Conservation (phyloP, 2,888 invertebrate genomes). For the Drosophila limbata region DNA sequence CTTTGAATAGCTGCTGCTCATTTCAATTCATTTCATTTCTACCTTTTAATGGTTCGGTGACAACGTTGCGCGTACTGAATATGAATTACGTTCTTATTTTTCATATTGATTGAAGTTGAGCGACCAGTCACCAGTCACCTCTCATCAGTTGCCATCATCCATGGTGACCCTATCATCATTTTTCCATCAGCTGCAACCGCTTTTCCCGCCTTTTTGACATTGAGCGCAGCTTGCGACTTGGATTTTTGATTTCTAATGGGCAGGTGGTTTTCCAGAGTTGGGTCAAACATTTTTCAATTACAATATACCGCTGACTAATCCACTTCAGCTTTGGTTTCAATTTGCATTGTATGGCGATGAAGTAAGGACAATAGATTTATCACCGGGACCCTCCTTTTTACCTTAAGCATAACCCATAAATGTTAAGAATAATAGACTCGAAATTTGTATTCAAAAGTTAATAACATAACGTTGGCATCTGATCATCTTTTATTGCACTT, state of each 20-base stretch:
- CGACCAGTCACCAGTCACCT: constrained; percentile 3
- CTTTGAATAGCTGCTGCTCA: constrained; percentile 37
- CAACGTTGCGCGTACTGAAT: constrained; percentile 67
- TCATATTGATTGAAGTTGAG: constrained; percentile 69
- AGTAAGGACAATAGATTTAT: background rate
- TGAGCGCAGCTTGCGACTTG: constrained; percentile 39
- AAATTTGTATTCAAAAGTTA: constrained; percentile 2
- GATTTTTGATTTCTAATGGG: constrained; percentile 37
- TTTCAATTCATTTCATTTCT: constrained; percentile 60
- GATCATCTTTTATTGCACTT: background rate
- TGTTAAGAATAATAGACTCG: background rate
- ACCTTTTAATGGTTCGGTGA: constrained; percentile 56
- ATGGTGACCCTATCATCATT: background rate
- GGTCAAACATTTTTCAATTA: constrained; percentile 55
- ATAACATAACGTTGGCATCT: background rate
- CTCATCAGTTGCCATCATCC: background rate
- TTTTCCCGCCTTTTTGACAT: constrained; percentile 48
- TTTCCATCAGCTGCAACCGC: constrained; percentile 2
- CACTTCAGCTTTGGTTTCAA: constrained; percentile 39
- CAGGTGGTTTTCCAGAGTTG: background rate
- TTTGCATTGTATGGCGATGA: constrained; percentile 45
- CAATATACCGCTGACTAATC: constrained; percentile 27
- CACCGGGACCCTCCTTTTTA: background rate
- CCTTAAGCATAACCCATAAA: background rate
- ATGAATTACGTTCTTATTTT: constrained; percentile 70